Base-by-base conservation (phyloP, 2,888 invertebrate species). In the Ctena decussata region DNA sequence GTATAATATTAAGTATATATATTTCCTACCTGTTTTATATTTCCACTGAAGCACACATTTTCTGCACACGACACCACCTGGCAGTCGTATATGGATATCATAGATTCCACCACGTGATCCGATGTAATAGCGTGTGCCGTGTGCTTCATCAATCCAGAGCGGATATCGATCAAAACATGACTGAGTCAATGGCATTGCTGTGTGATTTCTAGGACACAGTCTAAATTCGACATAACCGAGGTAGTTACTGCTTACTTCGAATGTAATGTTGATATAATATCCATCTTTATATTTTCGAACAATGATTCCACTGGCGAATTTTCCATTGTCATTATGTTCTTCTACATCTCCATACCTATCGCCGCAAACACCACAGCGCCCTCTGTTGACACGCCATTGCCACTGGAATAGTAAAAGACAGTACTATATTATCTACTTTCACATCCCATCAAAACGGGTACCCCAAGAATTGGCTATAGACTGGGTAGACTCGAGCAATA, bases 331-430 rank as follows among this genome's bases (percentile, higher is more conserved):
- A 79, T 95, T 95, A 85, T 95, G 94, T 8, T 91, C 89, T 32
- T 94, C 90, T 11, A 93, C 92, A 0, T 92, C 91, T 53, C 93
- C 91, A 94, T 97, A 97, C 1, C 98, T 97, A 96, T 99, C 98
- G 0, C 99, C 99, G 94, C 99, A 99, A 49, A 98, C 97, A 0
- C 98, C 99, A 94, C 99, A 99, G 91, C 97, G 97, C 0, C 99
- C 99, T 46, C 90, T 90, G 83, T 94, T 92, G 32, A 91, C 82
- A 1, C 90, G 72, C 94, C 94, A 94, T 65, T 94, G 94, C 24
- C 92, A 91, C 94, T 94, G 88, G 30, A 90, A 89, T 18, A 44
- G 8, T 6, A 46, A 46, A 5, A 46, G 41, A 41, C 15, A 15
- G n/a, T n/a, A n/a, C n/a, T n/a, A n/a, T n/a, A n/a, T n/a, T n/a